Evolutionary conservation across 2,797 vertebrate genomes (phyloP), one percentile per base, ranked within the genome.

Genomic region (Cryptoprocta ferox): DNA sequence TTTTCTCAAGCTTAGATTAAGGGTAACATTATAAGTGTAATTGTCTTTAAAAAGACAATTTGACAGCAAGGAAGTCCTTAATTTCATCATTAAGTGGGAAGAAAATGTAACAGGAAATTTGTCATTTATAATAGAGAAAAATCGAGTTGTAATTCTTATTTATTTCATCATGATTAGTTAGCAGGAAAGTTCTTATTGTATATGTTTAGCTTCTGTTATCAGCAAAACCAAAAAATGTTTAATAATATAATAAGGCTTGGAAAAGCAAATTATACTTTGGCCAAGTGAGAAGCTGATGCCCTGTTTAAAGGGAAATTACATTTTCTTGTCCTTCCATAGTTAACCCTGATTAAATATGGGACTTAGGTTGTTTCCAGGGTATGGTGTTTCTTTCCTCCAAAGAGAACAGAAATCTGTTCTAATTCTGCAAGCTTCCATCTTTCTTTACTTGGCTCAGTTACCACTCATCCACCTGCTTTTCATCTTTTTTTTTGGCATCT

Each of bases 1-100:
- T 70, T 92, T 92, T 89, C 84, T 96, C n/a, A 65, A 89, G 50
- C 16, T 85, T 76, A 45, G 8, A 50, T 85, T 87, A 93, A 91
- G 2, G 45, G 21, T 56, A 70, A 85, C 21, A 28, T 76, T 89
- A 15, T 59, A 84, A 24, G 65, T 86, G 13, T 21, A 45, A 80
- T 16, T 76, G n/a, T 79, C 26, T 56, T 78, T 13, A 59, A 73
- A 45, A 92, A 85, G 26, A 87, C 32, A 68, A 32, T 65, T 37
- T 86, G 28, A 42, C 35, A 68, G 26, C 4, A 90, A 86, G 35
- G 39, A 84, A 75, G 11, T 21, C 24, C 14, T 73, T 91, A 91
- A 85, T 91, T 95, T 96, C 59, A 65, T 81, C 18, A 30, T 48
- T 93, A 79, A 96, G 45, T 88, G 19, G 1, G 59, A 79, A 93